These are phyloP conservation scores for Chaenodraco wilsoni DNA, from an alignment of 2,797 vertebrate species.

Conservation along the genomic window DNA sequence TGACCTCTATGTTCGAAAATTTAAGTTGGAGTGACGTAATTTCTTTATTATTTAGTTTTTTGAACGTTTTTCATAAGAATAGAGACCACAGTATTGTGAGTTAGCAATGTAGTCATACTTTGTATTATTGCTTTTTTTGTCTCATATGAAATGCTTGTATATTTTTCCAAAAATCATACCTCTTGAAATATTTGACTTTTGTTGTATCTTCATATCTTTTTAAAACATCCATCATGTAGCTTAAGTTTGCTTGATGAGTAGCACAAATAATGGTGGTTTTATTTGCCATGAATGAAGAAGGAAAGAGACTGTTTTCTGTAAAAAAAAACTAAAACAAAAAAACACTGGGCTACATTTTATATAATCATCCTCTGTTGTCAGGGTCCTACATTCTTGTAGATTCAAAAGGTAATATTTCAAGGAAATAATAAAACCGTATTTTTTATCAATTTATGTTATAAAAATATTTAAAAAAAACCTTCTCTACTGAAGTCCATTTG, in stretches of 20 bases:
- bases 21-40: constrained; percentile 58
- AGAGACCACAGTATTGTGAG: constrained; percentile 83
- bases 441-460: constrained; percentile 42
- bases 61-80: constrained; percentile 66
- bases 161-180: constrained; percentile 75
- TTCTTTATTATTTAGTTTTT: constrained; percentile 67
- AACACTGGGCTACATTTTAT: constrained; percentile 73
- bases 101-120: constrained; percentile 72
- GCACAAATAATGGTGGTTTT: constrained; percentile 68
- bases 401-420: constrained; percentile 44
- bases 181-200: constrained; percentile 73
- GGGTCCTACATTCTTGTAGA: constrained; percentile 56
- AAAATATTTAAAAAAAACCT: constrained; percentile 42
- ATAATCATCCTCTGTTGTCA: constrained; percentile 57
- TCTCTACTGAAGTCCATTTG: constrained; percentile 31
- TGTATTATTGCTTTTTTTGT: constrained; percentile 65
- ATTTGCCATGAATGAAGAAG: constrained; percentile 71
- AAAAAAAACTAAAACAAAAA: constrained; percentile 28
- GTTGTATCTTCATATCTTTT: constrained; percentile 73
- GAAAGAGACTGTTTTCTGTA: constrained; percentile 49
- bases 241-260: constrained; percentile 66
- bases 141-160: constrained; percentile 65
- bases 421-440: constrained; percentile 29
- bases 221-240: constrained; percentile 71
- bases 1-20: constrained; percentile 66